These are phyloP conservation scores for Trichacis sp. DNA, from an alignment of 2,888 invertebrate species.

Conservation along the genomic window DNA sequence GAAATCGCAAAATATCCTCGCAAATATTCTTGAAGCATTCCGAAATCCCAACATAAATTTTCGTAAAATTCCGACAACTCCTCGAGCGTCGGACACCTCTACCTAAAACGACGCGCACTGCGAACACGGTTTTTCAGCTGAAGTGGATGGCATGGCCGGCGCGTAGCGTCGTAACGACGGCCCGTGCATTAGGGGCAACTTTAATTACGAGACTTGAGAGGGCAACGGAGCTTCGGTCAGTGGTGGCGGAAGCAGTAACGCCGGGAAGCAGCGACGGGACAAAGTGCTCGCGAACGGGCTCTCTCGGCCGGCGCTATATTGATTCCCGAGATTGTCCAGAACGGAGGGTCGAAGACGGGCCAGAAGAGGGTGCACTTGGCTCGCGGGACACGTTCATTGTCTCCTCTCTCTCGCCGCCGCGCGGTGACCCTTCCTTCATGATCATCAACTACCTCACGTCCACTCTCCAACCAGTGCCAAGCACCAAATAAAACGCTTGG, in stretches of 20 bases:
- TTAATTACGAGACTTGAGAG: conserved; percentile 51
- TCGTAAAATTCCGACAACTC: no score
- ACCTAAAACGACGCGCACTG: no score
- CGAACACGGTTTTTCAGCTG: conserved; percentile 38
- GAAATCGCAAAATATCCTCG: no score
- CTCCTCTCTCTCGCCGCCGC: conserved; percentile 44
- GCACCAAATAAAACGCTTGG: conserved; percentile 49
- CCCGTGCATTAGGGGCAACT: conserved; percentile 53
- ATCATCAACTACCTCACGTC: no score
- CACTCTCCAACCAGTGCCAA: conserved; percentile 50
- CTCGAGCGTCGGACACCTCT: no score
- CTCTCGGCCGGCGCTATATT: conserved; percentile 50
- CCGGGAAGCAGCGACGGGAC: conserved; percentile 36
- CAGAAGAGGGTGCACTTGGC: conserved; percentile 49
- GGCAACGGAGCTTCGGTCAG: conserved; percentile 29
- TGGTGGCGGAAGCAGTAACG: conserved; percentile 38
- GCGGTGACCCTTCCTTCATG: conserved; percentile 54
- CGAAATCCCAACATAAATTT: no score
- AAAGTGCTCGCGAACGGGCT: conserved; percentile 49
- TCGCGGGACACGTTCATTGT: conserved; percentile 62
- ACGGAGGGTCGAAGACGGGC: conserved; percentile 19
- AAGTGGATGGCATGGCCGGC: conserved; percentile 30
- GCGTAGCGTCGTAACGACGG: conserved; percentile 43
- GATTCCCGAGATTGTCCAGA: conserved; percentile 54
- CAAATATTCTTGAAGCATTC: no score